Evolutionary conservation across 2,888 invertebrate genomes (phyloP).

Genomic region (Polyommatus icarus): DNA sequence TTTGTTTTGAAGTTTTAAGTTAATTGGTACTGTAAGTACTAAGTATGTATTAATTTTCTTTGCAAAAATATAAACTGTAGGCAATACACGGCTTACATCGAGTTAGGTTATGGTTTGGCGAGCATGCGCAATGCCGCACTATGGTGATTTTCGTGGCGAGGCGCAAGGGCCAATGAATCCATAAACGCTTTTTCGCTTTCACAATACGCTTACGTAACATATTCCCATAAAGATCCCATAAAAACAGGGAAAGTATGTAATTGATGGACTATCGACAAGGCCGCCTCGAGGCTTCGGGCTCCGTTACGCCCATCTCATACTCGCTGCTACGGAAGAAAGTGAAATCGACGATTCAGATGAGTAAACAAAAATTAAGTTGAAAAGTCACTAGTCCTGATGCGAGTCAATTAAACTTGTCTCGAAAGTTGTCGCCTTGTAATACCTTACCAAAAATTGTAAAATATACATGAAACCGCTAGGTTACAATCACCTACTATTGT

Average conservation of each 20-base stretch:
- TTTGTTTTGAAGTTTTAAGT: background rate
- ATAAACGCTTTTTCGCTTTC: slow-evolving; percentile 38
- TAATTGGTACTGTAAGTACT: background rate
- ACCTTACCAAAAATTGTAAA: background rate
- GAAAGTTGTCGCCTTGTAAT: background rate
- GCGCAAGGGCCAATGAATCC: slow-evolving; percentile 24
- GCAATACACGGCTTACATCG: background rate
- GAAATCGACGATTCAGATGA: slow-evolving; percentile 50
- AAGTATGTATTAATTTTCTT: background rate
- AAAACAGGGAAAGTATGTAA: slow-evolving; percentile 78
- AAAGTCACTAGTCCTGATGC: background rate
- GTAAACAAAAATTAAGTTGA: slow-evolving; percentile 13
- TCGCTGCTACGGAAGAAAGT: slow-evolving; percentile 62
- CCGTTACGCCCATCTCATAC: slow-evolving; percentile 70
- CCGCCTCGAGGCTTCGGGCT: slow-evolving; percentile 60
- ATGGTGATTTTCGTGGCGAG: slow-evolving; percentile 15
- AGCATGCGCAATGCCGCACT: slow-evolving; percentile 22
- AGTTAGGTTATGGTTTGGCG: slow-evolving; percentile 20
- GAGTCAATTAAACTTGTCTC: background rate
- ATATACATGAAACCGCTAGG: too few relatives aligned
- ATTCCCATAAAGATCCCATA: slow-evolving; percentile 69
- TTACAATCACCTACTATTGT: background rate
- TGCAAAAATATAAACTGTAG: background rate
- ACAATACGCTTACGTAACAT: slow-evolving; percentile 57
- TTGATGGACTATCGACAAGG: slow-evolving; percentile 56